phyloP scores from a whole-genome alignment of 2,113 vertebrate genomes.

The Mola mola region DNA sequence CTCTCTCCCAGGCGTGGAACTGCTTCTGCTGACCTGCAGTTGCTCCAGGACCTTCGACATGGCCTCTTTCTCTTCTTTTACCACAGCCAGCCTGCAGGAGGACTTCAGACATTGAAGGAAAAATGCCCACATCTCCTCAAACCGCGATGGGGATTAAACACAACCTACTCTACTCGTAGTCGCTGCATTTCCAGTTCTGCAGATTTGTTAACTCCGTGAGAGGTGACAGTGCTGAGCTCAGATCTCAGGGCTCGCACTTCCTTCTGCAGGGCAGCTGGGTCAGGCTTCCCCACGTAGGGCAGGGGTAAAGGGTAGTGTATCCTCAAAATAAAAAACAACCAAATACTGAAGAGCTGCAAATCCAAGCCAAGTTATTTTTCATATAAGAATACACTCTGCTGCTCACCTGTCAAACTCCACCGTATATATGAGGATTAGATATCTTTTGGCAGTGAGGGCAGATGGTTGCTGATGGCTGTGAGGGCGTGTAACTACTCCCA shows the following conservation, averaged over 20 bases:
- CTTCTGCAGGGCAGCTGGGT: slow-evolving; percentile 87
- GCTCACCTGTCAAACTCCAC: slow-evolving; percentile 94
- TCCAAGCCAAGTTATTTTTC: too few relatives aligned
- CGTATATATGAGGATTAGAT: slow-evolving; percentile 93
- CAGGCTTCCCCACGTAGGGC: slow-evolving; percentile 87
- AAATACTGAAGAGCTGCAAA: background rate
- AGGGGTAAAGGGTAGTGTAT: slow-evolving; percentile 94
- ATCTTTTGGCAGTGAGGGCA: slow-evolving; percentile 89
- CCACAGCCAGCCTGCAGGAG: slow-evolving; percentile 78
- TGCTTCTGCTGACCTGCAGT: slow-evolving; percentile 66
- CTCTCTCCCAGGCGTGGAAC: slow-evolving; percentile 65
- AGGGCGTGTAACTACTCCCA: slow-evolving; percentile 78
- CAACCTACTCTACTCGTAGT: slow-evolving; percentile 85
- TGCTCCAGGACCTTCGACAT: slow-evolving; percentile 79
- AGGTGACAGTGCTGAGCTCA: slow-evolving; percentile 79
- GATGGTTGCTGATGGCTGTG: slow-evolving; percentile 79
- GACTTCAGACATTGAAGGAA: background rate
- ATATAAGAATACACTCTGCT: background rate
- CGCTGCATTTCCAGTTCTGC: slow-evolving; percentile 81
- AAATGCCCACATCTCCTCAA: background rate
- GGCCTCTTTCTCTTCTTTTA: slow-evolving; percentile 84
- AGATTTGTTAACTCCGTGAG: slow-evolving; percentile 65
- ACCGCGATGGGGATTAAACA: background rate
- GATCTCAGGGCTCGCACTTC: slow-evolving; percentile 85
- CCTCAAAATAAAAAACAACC: slow-evolving; percentile 69